Conservation (phyloP, 1,140 invertebrate genomes). For the Globodera ellingtonae region DNA sequence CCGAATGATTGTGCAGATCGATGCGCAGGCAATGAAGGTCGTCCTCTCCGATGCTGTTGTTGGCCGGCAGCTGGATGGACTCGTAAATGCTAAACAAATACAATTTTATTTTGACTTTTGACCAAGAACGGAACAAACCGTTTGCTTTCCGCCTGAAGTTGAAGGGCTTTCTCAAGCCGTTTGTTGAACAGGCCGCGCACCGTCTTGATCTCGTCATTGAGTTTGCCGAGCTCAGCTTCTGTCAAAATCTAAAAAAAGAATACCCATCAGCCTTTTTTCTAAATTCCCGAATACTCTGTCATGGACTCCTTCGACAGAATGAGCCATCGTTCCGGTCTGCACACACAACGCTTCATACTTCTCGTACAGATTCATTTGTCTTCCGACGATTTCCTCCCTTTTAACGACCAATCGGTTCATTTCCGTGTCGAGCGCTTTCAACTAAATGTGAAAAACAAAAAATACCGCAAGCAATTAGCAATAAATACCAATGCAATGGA, state of each 20-base stretch:
- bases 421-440: constrained; percentile 23
- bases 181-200: constrained; percentile 3
- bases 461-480: not conserved
- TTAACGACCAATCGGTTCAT: constrained; percentile 2
- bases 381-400: constrained; percentile 12
- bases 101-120: not conserved
- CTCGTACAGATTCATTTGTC: constrained; percentile 14
- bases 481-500: constrained; percentile 14
- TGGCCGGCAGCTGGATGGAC: not conserved
- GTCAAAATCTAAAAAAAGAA: constrained; percentile 9
- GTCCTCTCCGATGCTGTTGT: not conserved
- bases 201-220: not conserved
- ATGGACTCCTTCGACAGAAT: not conserved
- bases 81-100: not conserved
- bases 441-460: not conserved
- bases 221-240: constrained; percentile 12
- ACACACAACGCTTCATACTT: not conserved
- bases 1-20: not conserved
- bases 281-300: constrained; percentile 11
- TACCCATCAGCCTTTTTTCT: not conserved
- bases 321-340: not conserved
- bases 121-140: not conserved
- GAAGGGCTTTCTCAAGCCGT: not conserved
- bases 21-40: not conserved
- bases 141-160: not conserved